Evolutionary conservation across 1,140 invertebrate species (phyloP).

Genomic region (Maniola jurtina): DNA sequence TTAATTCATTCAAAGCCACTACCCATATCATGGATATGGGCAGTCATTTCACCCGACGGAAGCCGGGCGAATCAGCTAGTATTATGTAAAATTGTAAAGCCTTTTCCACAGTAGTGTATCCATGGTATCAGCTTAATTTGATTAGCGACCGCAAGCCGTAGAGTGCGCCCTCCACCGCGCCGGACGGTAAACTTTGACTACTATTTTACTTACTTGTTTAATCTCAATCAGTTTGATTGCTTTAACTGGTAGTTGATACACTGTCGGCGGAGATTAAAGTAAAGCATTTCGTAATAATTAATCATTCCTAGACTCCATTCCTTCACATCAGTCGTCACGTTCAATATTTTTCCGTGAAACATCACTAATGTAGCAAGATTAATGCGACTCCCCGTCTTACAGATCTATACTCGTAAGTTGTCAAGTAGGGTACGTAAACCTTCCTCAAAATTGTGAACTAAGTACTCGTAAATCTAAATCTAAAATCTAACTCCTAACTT

Average conservation of each 20-base stretch:
- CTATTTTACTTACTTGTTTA: slow-evolving; percentile 37
- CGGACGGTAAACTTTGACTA: slow-evolving; percentile 57
- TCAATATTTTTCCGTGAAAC: too few species aligned
- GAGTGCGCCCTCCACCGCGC: slow-evolving; percentile 54
- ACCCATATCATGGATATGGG: too few species aligned
- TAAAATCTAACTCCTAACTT: too few species aligned
- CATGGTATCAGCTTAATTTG: slow-evolving; percentile 70
- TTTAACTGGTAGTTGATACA: neutral
- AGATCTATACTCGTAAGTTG: too few species aligned
- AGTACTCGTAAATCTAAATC: too few species aligned
- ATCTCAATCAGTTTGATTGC: slow-evolving; percentile 51
- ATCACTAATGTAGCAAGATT: too few species aligned
- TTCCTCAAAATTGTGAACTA: too few species aligned
- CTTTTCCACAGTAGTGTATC: slow-evolving; percentile 39
- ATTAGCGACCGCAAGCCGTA: slow-evolving; percentile 66
- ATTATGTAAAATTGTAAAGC: neutral
- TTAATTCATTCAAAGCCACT: too few species aligned
- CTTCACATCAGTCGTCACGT: too few species aligned
- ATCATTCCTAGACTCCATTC: neutral
- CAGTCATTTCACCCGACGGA: too few species aligned
- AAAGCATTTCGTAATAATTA: neutral
- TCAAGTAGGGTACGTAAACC: too few species aligned
- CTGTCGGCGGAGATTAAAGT: slow-evolving; percentile 1
- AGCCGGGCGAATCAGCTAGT: neutral
- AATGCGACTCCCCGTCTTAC: too few species aligned